Conservation (phyloP, 2,888 invertebrate species). For the Amphipyra berbera region DNA sequence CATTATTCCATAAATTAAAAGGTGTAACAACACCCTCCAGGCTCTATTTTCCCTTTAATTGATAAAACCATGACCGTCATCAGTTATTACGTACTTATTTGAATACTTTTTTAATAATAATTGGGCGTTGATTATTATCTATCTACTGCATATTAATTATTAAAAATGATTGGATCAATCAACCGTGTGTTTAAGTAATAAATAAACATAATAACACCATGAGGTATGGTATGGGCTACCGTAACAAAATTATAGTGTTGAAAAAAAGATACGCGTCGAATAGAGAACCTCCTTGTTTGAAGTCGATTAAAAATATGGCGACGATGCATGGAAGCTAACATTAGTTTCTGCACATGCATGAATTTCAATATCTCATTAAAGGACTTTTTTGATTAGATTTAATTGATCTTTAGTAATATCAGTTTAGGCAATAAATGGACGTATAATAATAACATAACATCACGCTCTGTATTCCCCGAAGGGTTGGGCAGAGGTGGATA, state of each 20-base stretch:
- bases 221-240: conserved; percentile 3
- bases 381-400: too few relatives aligned
- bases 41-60: conserved; percentile 23
- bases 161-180: conserved; percentile 36
- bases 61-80: conserved; percentile 12
- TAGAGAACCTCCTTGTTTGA: too few relatives aligned
- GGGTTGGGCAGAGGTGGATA: too few relatives aligned
- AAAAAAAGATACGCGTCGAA: not conserved
- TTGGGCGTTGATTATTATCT: conserved; percentile 26
- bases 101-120: conserved; percentile 23
- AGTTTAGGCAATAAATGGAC: too few relatives aligned
- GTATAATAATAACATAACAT: too few relatives aligned
- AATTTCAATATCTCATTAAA: too few relatives aligned
- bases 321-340: not conserved
- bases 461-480: too few relatives aligned
- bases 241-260: conserved; percentile 29
- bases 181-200: conserved; percentile 27
- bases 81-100: conserved; percentile 24
- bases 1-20: conserved; percentile 12
- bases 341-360: not conserved
- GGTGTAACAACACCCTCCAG: conserved; percentile 15
- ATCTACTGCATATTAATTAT: conserved; percentile 35
- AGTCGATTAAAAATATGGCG: not conserved
- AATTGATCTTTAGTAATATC: too few relatives aligned
- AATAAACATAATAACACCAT: conserved; percentile 43